A percentile compares a stretch with the other conserved stretches of the same genome.
Evolutionary conservation across 2,888 invertebrate species (phyloP).

Genomic region (Allophyes oxyacanthae): DNA sequence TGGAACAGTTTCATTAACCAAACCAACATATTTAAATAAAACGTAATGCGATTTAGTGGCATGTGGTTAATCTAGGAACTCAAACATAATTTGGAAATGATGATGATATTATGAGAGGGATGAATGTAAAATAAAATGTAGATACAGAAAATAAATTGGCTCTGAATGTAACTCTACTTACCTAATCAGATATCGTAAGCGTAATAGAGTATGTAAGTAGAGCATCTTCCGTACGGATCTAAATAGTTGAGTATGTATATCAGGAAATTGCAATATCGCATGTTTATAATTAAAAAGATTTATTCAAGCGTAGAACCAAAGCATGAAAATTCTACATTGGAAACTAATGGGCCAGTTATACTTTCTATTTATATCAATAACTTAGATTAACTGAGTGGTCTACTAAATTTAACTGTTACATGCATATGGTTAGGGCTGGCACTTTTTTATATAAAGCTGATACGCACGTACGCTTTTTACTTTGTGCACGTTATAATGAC

Average conservation of each 20-base stretch:
- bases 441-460: background rate
- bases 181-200: conserved; percentile 14
- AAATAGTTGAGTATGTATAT: conserved; percentile 33
- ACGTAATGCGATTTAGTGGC: no score
- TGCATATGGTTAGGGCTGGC: conserved; percentile 36
- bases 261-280: conserved; percentile 47
- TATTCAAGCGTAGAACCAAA: conserved; percentile 43
- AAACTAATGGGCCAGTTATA: conserved; percentile 37
- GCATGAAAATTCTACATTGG: conserved; percentile 42
- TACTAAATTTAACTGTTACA: conserved; percentile 39
- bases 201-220: conserved; percentile 30
- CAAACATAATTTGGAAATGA: background rate
- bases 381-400: conserved; percentile 39
- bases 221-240: conserved; percentile 38
- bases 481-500: no score
- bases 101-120: no score
- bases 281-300: conserved; percentile 44
- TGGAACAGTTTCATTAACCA: conserved; percentile 1
- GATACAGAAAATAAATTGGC: no score
- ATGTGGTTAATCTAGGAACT: no score
- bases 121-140: no score
- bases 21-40: background rate
- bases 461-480: no score
- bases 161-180: no score
- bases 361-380: conserved; percentile 55